phyloP scores from a whole-genome alignment of 1,140 invertebrate species.

The Magallana gigas region DNA sequence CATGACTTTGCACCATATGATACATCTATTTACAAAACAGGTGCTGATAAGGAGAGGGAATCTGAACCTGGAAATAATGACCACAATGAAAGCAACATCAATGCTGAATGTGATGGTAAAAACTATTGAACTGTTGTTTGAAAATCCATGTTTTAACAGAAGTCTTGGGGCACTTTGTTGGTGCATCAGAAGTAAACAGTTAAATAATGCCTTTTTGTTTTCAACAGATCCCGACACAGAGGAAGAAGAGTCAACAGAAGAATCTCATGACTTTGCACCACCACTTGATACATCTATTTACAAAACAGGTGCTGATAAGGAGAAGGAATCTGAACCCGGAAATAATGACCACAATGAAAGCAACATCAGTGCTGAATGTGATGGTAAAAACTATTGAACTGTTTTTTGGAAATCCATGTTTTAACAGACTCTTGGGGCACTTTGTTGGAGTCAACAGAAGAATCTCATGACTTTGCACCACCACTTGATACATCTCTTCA shows the following conservation, averaged over 20 bases:
- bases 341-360: no score
- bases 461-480: background rate
- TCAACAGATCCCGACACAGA: constrained; percentile 39
- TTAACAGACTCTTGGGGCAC: no score
- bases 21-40: no score
- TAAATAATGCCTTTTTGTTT: constrained; percentile 11
- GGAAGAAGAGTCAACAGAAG: background rate
- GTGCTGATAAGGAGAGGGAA: no score
- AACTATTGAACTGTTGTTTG: constrained; percentile 7
- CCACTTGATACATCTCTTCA: constrained; percentile 41
- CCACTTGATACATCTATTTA: no score
- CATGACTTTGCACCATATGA: no score
- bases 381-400: no score
- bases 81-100: background rate
- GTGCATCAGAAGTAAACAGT: background rate
- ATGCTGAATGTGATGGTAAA: constrained; percentile 26
- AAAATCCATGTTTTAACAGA: background rate
- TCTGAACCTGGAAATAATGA: background rate
- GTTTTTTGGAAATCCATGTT: no score
- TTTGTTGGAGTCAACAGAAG: constrained; percentile 11
- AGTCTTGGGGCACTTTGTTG: background rate
- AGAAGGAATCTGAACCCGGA: no score
- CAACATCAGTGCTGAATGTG: no score
- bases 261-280: no score
- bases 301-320: no score